A percentile compares a stretch with the other conserved stretches of the same genome.
phyloP scores from a whole-genome alignment of 2,888 invertebrate genomes.

The Belgica antarctica region DNA sequence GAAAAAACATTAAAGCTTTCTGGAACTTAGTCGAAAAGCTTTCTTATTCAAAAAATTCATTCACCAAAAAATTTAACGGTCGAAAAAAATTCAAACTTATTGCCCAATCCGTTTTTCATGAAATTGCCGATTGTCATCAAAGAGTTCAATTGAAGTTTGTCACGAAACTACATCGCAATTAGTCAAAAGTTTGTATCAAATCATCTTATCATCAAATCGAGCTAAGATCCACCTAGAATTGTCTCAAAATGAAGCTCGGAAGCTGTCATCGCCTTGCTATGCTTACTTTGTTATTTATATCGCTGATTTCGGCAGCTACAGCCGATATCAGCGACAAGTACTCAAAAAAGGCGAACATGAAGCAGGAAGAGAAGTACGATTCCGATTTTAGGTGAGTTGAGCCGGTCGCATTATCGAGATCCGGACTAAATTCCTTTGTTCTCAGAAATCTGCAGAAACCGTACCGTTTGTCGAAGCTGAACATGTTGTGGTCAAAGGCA shows the following conservation, averaged over 20 bases:
- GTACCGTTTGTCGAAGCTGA: constrained; percentile 86
- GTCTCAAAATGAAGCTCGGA: background rate
- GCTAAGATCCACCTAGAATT: too few relatives aligned
- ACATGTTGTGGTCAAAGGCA: constrained; percentile 86
- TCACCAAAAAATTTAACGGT: too few relatives aligned
- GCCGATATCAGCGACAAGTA: constrained; percentile 27
- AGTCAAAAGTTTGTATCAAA: too few relatives aligned
- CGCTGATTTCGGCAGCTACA: background rate
- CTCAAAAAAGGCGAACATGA: constrained; percentile 37
- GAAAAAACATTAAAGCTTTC: too few relatives aligned
- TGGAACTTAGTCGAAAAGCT: too few relatives aligned
- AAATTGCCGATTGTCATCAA: too few relatives aligned
- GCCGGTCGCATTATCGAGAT: background rate
- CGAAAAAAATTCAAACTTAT: too few relatives aligned
- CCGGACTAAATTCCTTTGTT: background rate
- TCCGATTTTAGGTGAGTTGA: constrained; percentile 30
- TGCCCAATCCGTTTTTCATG: too few relatives aligned
- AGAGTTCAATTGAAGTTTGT: too few relatives aligned
- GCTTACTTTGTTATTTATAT: background rate
- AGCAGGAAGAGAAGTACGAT: constrained; percentile 20
- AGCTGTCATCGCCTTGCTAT: background rate
- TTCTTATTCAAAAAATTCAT: too few relatives aligned
- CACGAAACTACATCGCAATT: too few relatives aligned
- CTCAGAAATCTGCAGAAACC: constrained; percentile 71
- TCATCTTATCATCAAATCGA: too few relatives aligned